Percentiles rank a stretch among this genome's conserved stretches.
Evolutionary conservation across 2,113 vertebrate genomes (phyloP).

Genomic region (Archilochus colubris): DNA sequence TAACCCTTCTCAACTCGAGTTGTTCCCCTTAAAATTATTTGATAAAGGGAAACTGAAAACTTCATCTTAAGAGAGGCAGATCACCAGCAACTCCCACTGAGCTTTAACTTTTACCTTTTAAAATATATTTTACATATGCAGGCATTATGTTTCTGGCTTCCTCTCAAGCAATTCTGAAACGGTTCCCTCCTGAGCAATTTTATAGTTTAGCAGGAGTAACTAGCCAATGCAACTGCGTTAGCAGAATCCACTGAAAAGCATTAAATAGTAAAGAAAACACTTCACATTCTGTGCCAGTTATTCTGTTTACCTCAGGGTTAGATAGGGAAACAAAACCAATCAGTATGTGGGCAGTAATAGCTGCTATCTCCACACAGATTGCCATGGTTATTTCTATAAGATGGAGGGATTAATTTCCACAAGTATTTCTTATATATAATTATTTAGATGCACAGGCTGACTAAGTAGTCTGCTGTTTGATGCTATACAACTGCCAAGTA

Average conservation of each 20-base stretch:
- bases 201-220: slow-evolving; percentile 12
- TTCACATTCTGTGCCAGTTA: slow-evolving; percentile 19
- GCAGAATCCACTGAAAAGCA: slow-evolving; percentile 10
- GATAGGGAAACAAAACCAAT: slow-evolving; percentile 40
- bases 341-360: slow-evolving; percentile 32
- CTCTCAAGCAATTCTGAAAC: slow-evolving; percentile 14
- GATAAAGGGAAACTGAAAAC: background rate
- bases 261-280: slow-evolving; percentile 5
- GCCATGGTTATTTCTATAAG: slow-evolving; percentile 33
- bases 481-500: slow-evolving; percentile 39
- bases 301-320: slow-evolving; percentile 43
- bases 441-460: slow-evolving; percentile 13
- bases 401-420: slow-evolving; percentile 58
- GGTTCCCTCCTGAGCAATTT: slow-evolving; percentile 41
- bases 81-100: slow-evolving; percentile 10
- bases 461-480: slow-evolving; percentile 32
- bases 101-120: slow-evolving; percentile 34
- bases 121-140: background rate
- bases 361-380: slow-evolving; percentile 51
- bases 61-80: slow-evolving; percentile 13
- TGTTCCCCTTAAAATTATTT: slow-evolving; percentile 2
- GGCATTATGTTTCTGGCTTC: slow-evolving; percentile 17
- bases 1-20: background rate
- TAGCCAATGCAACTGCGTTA: background rate
- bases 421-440: slow-evolving; percentile 49